Conservation (phyloP, 2,113 vertebrate species). For the Pangasianodon hypophthalmus region DNA sequence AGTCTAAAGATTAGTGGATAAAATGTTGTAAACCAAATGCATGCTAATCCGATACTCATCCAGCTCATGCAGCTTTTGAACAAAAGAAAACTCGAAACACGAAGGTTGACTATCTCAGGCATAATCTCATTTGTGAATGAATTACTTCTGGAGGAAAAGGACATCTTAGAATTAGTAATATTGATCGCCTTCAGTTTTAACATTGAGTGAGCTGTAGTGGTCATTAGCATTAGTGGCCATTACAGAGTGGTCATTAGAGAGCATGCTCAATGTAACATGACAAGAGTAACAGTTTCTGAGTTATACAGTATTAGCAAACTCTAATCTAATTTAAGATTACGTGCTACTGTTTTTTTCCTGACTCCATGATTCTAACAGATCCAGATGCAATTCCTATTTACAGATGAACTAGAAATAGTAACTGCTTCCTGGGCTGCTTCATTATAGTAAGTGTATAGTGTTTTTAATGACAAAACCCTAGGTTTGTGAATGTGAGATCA, state of each 20-base stretch:
- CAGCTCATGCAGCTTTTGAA: not conserved
- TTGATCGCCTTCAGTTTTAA: not conserved
- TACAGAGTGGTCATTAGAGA: not conserved
- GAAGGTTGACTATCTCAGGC: not conserved
- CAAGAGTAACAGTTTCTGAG: not conserved
- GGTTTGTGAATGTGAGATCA: not conserved
- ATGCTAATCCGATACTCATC: not conserved
- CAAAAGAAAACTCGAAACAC: not conserved
- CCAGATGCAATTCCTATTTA: not conserved
- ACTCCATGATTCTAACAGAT: not conserved
- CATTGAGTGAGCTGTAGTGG: not conserved
- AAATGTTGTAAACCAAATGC: not conserved
- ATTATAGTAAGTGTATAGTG: not conserved
- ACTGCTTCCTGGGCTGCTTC: not conserved
- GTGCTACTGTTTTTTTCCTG: not conserved
- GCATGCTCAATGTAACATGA: not conserved
- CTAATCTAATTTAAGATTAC: not conserved
- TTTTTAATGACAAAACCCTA: not conserved
- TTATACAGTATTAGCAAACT: not conserved
- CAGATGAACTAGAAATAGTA: not conserved
- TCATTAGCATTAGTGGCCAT: not conserved
- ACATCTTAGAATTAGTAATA: not conserved
- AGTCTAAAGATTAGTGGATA: not conserved
- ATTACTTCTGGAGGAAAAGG: not conserved
- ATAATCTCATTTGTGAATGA: constrained; percentile 3